phyloP scores from a whole-genome alignment of 2,888 invertebrate species.

The Oscheius sp. region DNA sequence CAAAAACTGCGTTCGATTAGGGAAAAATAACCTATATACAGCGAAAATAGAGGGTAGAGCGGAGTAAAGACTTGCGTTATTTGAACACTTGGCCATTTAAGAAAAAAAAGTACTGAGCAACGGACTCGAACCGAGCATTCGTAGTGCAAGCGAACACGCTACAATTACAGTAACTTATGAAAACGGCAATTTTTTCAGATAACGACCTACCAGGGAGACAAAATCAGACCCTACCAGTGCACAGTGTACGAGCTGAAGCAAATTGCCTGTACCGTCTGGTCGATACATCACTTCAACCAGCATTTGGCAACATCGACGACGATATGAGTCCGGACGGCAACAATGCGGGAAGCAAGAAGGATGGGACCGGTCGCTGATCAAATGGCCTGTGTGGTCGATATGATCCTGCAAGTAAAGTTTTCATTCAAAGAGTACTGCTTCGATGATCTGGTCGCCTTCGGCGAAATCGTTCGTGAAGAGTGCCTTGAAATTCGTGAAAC shows the following conservation, averaged over 20 bases:
- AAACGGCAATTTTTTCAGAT: slow-evolving; percentile 39
- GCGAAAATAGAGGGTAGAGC: too few species aligned
- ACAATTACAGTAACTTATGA: too few species aligned
- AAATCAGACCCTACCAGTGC: slow-evolving; percentile 97
- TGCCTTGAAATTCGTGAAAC: slow-evolving; percentile 90
- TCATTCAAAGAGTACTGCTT: slow-evolving; percentile 31
- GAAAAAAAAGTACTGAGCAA: too few species aligned
- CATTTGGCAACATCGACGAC: slow-evolving; percentile 95
- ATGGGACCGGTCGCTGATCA: neutral
- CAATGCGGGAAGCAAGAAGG: slow-evolving; percentile 78
- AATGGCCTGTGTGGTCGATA: neutral
- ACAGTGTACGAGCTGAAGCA: slow-evolving; percentile 93
- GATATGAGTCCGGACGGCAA: slow-evolving; percentile 98
- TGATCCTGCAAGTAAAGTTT: neutral
- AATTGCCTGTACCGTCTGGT: slow-evolving; percentile 99
- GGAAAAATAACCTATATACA: too few species aligned
- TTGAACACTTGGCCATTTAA: too few species aligned
- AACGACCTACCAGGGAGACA: slow-evolving; percentile 79
- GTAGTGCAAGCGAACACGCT: too few species aligned
- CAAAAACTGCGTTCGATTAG: too few species aligned
- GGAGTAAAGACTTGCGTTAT: too few species aligned
- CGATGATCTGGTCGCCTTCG: slow-evolving; percentile 87
- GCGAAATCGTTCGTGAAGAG: slow-evolving; percentile 86
- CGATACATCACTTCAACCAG: slow-evolving; percentile 98
- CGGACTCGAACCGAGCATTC: too few species aligned